These are phyloP conservation scores for Alces alces DNA, from an alignment of 2,113 vertebrate genomes.

Conservation along the genomic window DNA sequence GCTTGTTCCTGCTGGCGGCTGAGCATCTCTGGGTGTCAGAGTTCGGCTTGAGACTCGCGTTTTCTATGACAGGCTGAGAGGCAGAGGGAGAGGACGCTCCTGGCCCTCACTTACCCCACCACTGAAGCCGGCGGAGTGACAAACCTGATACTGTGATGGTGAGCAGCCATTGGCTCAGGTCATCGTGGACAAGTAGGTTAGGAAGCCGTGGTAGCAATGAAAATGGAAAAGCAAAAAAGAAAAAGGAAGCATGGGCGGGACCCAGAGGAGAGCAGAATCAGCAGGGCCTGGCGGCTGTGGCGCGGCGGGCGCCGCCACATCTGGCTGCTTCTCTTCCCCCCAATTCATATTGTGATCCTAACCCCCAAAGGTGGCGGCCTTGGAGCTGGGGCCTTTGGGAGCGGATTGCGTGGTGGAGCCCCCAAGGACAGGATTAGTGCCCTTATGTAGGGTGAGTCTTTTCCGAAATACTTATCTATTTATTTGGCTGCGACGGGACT, in stretches of 20 bases:
- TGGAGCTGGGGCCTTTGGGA: neutral
- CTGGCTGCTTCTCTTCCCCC: neutral
- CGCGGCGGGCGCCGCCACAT: rapidly evolving
- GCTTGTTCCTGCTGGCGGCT: neutral
- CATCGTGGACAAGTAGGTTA: neutral
- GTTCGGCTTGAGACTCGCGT: neutral
- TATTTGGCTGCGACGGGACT: neutral
- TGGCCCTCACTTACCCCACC: neutral
- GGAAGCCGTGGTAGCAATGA: neutral
- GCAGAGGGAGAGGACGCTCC: neutral
- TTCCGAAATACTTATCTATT: neutral
- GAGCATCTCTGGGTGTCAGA: neutral
- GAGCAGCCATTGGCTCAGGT: neutral
- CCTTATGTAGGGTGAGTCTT: neutral
- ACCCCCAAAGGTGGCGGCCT: neutral
- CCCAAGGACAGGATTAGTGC: neutral
- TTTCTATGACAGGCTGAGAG: neutral
- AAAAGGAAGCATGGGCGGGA: neutral
- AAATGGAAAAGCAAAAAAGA: neutral
- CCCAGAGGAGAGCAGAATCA: neutral
- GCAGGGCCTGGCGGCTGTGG: neutral
- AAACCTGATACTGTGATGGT: neutral
- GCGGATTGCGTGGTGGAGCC: neutral
- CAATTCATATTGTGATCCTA: neutral
- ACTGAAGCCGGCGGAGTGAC: neutral